phyloP scores from a whole-genome alignment of 2,113 vertebrate genomes.

The Eulemur rufifrons region DNA sequence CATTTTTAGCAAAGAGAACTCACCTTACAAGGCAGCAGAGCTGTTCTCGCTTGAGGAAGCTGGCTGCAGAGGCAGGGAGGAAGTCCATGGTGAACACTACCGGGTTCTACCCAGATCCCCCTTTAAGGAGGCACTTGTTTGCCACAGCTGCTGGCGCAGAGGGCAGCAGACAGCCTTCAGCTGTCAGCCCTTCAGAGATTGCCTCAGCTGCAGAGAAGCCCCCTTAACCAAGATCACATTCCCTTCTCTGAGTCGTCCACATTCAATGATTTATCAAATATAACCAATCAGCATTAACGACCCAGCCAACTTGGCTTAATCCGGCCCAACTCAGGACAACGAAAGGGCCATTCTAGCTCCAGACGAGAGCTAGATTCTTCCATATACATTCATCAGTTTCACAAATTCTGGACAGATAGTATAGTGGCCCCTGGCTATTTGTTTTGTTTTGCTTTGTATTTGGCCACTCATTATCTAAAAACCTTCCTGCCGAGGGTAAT shows the following conservation, averaged over 20 bases:
- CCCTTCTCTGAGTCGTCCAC: not conserved
- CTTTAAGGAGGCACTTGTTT: not conserved
- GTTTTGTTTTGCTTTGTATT: not conserved
- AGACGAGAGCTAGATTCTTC: not conserved
- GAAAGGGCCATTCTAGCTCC: not conserved
- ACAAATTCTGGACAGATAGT: not conserved
- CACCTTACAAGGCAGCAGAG: not conserved
- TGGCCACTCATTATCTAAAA: not conserved
- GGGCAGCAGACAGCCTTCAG: not conserved
- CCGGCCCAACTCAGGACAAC: not conserved
- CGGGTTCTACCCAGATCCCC: not conserved
- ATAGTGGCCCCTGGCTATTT: not conserved
- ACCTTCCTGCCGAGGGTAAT: not conserved
- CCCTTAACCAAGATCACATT: not conserved
- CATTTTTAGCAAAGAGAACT: not conserved
- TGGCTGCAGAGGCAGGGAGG: not conserved
- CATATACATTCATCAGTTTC: not conserved
- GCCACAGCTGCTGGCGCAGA: not conserved
- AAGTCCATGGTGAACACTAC: not conserved
- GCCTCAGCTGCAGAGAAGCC: not conserved
- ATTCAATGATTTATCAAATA: not conserved
- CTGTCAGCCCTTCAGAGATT: not conserved
- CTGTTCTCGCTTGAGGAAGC: not conserved
- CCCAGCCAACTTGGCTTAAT: not conserved
- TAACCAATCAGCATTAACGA: not conserved